Evolutionary conservation across 2,797 vertebrate genomes (phyloP).

Genomic region (Sardinella longiceps): DNA sequence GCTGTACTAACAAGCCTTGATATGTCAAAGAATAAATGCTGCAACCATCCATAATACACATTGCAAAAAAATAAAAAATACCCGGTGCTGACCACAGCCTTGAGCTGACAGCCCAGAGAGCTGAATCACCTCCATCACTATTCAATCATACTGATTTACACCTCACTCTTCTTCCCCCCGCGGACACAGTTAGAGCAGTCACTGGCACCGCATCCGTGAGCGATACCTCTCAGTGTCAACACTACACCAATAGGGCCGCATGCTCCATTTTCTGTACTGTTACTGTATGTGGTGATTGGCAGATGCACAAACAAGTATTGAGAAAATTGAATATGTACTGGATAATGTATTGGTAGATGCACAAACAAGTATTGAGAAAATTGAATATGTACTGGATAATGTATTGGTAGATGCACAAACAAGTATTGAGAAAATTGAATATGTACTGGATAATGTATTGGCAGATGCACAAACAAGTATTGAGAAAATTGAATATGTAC

Average conservation of each 20-base stretch:
- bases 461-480: not conserved
- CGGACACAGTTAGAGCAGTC: not conserved
- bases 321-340: too few relatives aligned
- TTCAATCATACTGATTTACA: not conserved
- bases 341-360: not conserved
- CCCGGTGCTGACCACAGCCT: not conserved
- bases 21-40: not conserved
- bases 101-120: not conserved
- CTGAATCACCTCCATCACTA: not conserved
- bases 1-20: not conserved
- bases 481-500: too few relatives aligned
- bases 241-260: not conserved
- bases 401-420: not conserved
- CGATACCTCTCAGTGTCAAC: not conserved
- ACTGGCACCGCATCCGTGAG: not conserved
- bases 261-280: not conserved
- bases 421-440: too few relatives aligned
- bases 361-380: too few relatives aligned
- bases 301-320: not conserved
- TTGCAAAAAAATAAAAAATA: not conserved
- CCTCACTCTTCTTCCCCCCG: not conserved
- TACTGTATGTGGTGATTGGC: not conserved
- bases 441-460: too few relatives aligned
- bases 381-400: too few relatives aligned
- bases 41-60: not conserved